Evolutionary conservation across 2,888 invertebrate species (phyloP).

Genomic region (Hirtodrosophila confusa): DNA sequence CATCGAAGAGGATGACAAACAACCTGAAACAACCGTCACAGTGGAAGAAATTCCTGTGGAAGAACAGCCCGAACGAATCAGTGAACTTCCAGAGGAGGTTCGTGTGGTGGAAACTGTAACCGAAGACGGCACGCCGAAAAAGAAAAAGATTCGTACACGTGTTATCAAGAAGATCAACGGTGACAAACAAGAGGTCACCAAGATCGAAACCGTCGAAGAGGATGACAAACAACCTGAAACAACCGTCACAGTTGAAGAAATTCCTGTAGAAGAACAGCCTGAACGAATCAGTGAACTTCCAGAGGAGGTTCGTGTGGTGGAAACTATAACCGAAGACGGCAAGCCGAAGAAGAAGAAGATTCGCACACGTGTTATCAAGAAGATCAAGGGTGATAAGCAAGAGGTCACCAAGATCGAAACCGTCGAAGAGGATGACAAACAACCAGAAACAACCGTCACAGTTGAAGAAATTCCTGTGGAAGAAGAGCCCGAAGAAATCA

Average conservation of each 20-base stretch:
- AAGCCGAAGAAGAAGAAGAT: too few species aligned
- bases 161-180: conserved; percentile 58
- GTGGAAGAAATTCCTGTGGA: conserved; percentile 43
- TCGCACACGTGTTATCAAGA: too few species aligned
- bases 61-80: conserved; percentile 31
- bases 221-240: conserved; percentile 42
- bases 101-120: conserved; percentile 43
- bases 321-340: too few species aligned
- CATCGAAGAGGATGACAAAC: conserved; percentile 53
- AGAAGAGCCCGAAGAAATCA: too few species aligned
- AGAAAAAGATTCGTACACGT: conserved; percentile 59
- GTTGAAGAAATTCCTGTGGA: too few species aligned
- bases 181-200: conserved; percentile 59
- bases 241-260: conserved; percentile 38
- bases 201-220: conserved; percentile 62
- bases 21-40: conserved; percentile 47
- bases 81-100: conserved; percentile 57
- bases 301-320: too few species aligned
- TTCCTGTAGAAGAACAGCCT: conserved; percentile 14
- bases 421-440: too few species aligned
- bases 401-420: too few species aligned
- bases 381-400: too few species aligned
- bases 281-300: too few species aligned
- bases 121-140: conserved; percentile 55
- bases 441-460: too few species aligned